These are phyloP conservation scores for Lepilemur ruficaudatus DNA, from an alignment of 2,797 vertebrate species.

Conservation along the genomic window DNA sequence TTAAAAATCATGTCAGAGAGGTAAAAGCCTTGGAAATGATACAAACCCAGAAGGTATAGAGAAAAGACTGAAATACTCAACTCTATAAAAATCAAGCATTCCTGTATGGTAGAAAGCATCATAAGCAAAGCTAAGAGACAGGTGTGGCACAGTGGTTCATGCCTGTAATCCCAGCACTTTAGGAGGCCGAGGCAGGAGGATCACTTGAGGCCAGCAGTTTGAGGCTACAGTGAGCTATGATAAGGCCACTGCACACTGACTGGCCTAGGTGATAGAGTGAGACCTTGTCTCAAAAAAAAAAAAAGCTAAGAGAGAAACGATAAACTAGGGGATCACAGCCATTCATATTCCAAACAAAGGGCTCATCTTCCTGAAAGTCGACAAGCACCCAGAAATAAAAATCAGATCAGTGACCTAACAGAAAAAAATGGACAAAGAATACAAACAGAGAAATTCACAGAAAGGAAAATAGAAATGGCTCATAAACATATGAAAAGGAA, in stretches of 20 bases:
- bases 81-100: slow-evolving; percentile 5
- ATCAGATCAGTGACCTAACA: neutral
- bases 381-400: slow-evolving; percentile 29
- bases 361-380: neutral
- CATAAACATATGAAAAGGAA: neutral
- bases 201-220: neutral
- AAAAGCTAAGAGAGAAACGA: neutral
- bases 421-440: neutral
- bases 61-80: neutral
- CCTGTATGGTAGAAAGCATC: neutral
- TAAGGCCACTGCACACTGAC: neutral
- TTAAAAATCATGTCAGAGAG: neutral
- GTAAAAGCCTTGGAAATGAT: slow-evolving; percentile 32
- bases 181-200: neutral
- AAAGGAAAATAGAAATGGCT: neutral
- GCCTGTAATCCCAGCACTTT: neutral
- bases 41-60: neutral
- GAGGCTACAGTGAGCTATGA: neutral
- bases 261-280: neutral
- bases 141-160: neutral
- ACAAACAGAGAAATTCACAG: neutral
- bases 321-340: neutral
- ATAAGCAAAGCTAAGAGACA: neutral
- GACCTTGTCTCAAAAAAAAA: neutral
- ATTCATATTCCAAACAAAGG: neutral